A percentile compares a stretch with the other conserved stretches of the same genome.
Conservation (phyloP, 2,113 vertebrate genomes). For the Boulengeromyrus knoepffleri region DNA sequence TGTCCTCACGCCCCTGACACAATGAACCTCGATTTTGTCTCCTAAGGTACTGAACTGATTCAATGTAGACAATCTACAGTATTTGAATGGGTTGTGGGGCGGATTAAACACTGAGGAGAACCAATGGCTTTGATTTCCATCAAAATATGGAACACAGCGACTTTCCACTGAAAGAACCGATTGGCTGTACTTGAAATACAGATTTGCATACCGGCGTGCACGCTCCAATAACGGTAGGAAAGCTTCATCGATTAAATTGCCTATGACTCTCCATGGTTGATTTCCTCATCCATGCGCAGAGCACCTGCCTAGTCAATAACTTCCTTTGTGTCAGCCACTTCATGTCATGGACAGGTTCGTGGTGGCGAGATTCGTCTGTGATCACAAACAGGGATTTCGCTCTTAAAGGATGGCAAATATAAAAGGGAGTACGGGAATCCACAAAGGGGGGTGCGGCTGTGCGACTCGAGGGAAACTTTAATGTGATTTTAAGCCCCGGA, state of each 20-base stretch:
- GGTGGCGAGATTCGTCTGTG: not conserved
- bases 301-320: not conserved
- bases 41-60: not conserved
- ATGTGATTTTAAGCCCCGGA: slow-evolving; percentile 3
- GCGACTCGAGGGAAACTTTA: not conserved
- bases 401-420: not conserved
- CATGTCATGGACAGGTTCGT: not conserved
- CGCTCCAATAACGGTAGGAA: not conserved
- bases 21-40: not conserved
- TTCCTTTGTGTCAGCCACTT: not conserved
- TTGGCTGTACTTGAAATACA: not conserved
- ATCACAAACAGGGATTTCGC: not conserved
- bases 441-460: not conserved
- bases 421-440: not conserved
- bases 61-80: not conserved
- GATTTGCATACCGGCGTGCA: too few species aligned
- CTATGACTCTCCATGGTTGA: not conserved
- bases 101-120: not conserved
- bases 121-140: not conserved
- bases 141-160: not conserved
- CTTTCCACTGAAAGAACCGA: not conserved
- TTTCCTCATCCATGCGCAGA: not conserved
- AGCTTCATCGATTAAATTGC: not conserved
- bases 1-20: not conserved
- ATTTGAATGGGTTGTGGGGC: not conserved